phyloP scores from a whole-genome alignment of 2,888 invertebrate species.

The Ennomos quercinarius region DNA sequence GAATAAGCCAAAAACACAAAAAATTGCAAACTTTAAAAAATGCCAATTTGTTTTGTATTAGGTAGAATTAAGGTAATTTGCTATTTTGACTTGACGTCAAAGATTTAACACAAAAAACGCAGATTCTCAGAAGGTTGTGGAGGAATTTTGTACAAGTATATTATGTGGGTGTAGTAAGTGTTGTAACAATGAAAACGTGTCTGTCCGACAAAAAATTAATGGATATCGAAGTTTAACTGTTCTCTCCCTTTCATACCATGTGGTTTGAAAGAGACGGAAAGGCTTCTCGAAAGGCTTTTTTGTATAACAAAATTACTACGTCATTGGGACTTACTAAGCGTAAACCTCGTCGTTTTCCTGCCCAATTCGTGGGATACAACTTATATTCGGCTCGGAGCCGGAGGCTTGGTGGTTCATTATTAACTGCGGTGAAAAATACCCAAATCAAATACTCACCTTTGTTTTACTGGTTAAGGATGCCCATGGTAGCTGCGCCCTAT shows the following conservation, averaged over 20 bases:
- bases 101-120: slow-evolving; percentile 25
- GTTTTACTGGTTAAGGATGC: slow-evolving; percentile 49
- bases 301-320: slow-evolving; percentile 61
- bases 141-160: slow-evolving; percentile 14
- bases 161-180: slow-evolving; percentile 33
- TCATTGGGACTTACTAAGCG: slow-evolving; percentile 72
- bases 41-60: neutral
- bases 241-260: slow-evolving; percentile 52
- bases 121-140: slow-evolving; percentile 26
- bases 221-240: slow-evolving; percentile 54
- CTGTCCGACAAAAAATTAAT: slow-evolving; percentile 68
- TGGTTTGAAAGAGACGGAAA: slow-evolving; percentile 50
- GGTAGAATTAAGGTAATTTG: neutral
- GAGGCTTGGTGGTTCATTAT: slow-evolving; percentile 48
- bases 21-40: too few relatives aligned
- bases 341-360: slow-evolving; percentile 73
- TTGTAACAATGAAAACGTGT: slow-evolving; percentile 46
- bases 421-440: slow-evolving; percentile 56
- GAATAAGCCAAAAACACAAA: too few relatives aligned
- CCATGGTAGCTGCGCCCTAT: slow-evolving; percentile 32
- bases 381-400: slow-evolving; percentile 61
- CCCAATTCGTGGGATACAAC: slow-evolving; percentile 78
- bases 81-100: slow-evolving; percentile 6
- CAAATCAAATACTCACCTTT: slow-evolving; percentile 43
- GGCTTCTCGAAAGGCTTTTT: slow-evolving; percentile 48